phyloP scores from a whole-genome alignment of 2,888 invertebrate genomes.

The Amaurobius ferox region DNA sequence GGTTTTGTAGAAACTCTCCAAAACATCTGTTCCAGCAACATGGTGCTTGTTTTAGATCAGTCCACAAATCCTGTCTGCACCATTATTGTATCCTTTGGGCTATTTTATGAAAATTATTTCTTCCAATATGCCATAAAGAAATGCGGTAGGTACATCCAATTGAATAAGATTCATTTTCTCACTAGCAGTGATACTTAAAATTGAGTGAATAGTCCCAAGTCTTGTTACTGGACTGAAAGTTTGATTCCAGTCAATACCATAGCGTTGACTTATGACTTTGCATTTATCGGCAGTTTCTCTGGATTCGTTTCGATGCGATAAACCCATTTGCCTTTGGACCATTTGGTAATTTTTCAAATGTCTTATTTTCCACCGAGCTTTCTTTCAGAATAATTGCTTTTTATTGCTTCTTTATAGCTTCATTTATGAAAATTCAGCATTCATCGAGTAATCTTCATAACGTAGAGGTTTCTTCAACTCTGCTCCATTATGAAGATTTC shows the following conservation, averaged over 20 bases:
- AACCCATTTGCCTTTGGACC: no score
- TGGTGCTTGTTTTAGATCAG: slow-evolving; percentile 62
- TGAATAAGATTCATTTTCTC: slow-evolving; percentile 27
- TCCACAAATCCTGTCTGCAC: slow-evolving; percentile 36
- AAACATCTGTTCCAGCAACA: slow-evolving; percentile 44
- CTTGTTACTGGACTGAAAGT: not conserved
- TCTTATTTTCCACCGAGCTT: no score
- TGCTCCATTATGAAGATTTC: no score
- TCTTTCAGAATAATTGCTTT: no score
- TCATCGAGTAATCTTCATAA: no score
- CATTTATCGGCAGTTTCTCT: no score
- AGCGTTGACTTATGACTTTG: not conserved
- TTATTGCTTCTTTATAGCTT: no score
- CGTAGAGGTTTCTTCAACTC: no score
- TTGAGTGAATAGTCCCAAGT: slow-evolving; percentile 16
- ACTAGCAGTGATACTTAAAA: slow-evolving; percentile 16
- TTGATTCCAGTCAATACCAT: not conserved
- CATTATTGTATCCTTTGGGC: slow-evolving; percentile 42
- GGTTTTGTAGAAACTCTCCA: not conserved
- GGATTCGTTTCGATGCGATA: no score
- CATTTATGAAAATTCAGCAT: no score
- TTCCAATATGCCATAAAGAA: slow-evolving; percentile 14
- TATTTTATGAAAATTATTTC: slow-evolving; percentile 25
- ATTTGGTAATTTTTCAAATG: no score
- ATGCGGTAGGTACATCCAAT: slow-evolving; percentile 19